Evolutionary conservation across 2,113 vertebrate species (phyloP), one percentile per base, ranked within the genome.

Genomic region (Phocoena sinus): DNA sequence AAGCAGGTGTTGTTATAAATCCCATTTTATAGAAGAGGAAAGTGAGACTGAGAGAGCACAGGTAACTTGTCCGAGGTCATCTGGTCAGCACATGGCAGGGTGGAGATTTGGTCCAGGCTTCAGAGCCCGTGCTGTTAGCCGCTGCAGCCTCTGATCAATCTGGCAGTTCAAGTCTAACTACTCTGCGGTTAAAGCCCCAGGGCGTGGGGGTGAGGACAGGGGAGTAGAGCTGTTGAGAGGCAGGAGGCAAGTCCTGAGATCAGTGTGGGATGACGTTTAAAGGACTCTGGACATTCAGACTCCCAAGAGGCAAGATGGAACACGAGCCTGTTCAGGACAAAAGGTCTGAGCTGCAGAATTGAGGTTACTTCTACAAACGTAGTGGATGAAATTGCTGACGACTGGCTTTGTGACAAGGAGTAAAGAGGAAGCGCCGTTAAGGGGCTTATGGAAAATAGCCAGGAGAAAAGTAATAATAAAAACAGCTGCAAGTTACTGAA

Each of bases 131-230:
- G 11, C 26, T 79, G 14, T 81, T 67, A 70, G 12, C 28, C 10
- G 26, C 20, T 6, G 56, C 60, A 70, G 20, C 47, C 62, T 56
- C 71, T 41, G 44, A 41, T 9, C 41, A 12, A 17, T 28, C 18
- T 36, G n/a, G 63, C 56, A 2, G 8, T 26, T 36, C 25, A 10
- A 23, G 50, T 33, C 23, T 15, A 6, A 53, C 15, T 8, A 47
- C 33, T 21, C 26, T 44, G 2, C 1, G 13, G 31, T 36, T 25
- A 74, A 36, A 89, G 41, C 47, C 33, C 15, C 8, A 58, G 23
- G 58, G 4, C 4, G 0, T 4, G 38, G 90, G 26, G n/a, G 14
- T n/a, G 8, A 80, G 58, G 63, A 17, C 5, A 0, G 7, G 6
- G 20, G n/a, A 83, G 18, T 17, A 20, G 17, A 62, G 11, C 10